These are phyloP conservation scores for Drusus annulatus DNA, from an alignment of 1,140 invertebrate genomes.

Conservation along the genomic window DNA sequence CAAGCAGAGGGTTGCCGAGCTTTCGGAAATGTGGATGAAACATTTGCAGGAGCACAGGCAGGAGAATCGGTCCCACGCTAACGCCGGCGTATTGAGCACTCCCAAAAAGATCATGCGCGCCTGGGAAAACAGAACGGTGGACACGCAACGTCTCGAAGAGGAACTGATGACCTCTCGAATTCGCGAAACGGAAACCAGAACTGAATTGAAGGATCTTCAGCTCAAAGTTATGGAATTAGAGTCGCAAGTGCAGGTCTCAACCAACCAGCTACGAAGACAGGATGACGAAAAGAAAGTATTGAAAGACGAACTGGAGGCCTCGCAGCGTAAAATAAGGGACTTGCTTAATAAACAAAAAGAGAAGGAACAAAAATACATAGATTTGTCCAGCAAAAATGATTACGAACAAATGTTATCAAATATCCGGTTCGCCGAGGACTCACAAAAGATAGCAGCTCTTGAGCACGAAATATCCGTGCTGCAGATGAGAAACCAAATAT, in stretches of 20 bases:
- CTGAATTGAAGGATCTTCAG: slow-evolving; percentile 91
- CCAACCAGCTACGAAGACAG: slow-evolving; percentile 90
- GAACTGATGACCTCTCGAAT: slow-evolving; percentile 91
- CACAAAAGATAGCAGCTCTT: slow-evolving; percentile 89
- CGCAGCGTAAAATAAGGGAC: slow-evolving; percentile 79
- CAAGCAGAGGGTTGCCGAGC: slow-evolving; percentile 85
- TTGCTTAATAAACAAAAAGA: slow-evolving; percentile 82
- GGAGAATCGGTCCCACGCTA: slow-evolving; percentile 62
- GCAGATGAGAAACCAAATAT: slow-evolving; percentile 69
- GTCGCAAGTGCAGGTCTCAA: slow-evolving; percentile 92
- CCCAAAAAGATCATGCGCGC: slow-evolving; percentile 77
- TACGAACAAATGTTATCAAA: slow-evolving; percentile 92
- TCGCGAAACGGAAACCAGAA: slow-evolving; percentile 89
- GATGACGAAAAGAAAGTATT: slow-evolving; percentile 91
- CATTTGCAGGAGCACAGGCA: slow-evolving; percentile 62
- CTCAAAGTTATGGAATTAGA: slow-evolving; percentile 96
- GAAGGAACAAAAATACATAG: slow-evolving; percentile 79
- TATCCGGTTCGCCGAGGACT: slow-evolving; percentile 92
- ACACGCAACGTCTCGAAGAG: slow-evolving; percentile 86
- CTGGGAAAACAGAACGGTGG: slow-evolving; percentile 65
- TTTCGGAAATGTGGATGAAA: slow-evolving; percentile 79
- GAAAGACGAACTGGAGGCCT: slow-evolving; percentile 80
- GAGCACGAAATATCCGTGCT: slow-evolving; percentile 91
- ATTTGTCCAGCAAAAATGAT: slow-evolving; percentile 85
- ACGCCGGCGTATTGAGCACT: slow-evolving; percentile 62